Evolutionary conservation across 2,888 invertebrate genomes (phyloP), one percentile per base, ranked within the genome.

Genomic region (Dexiosoma caninum): DNA sequence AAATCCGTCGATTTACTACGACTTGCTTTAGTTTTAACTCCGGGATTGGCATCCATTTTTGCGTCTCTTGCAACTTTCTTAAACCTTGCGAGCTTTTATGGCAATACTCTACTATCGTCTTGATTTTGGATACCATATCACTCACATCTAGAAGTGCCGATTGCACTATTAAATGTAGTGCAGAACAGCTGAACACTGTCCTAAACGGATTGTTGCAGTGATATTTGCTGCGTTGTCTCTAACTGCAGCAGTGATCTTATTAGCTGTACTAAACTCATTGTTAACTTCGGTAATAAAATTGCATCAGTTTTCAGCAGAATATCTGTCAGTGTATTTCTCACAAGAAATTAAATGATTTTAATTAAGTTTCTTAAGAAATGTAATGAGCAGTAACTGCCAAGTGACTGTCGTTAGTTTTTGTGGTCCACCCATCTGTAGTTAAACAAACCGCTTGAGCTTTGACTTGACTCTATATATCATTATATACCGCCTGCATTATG

Each of bases 311-410:
- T 64, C 75, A 1, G 57, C 57, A 10, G 71, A 76, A 10, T 76
- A 60, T 0, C 67, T 71, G 4, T 76, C 67, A 0, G 7, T 2
- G 46, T 67, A 76, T 21, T 57, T 32, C 1, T 55, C 40, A n/a
- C 78, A 81, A 1, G 62, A 14, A 14, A 81, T 46, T 32, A 78
- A 44, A 27, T 70, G 78, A 67, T 10, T 49, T 42, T 8, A 72
- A 12, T 35, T 37, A 5, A 1, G 42, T 35, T 49, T 71, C 10
- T 35, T 62, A 19, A 35, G 30, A 32, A 2, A 62, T 46, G n/a
- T 74, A 81, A 9, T 82, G 82, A 0, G 49, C 78, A 4, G 78
- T 82, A n/a, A 76, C 59, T 4, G 66, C 70, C 21, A 78, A 14
- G 35, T 60, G 76, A 23, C 55, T 71, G 30, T 55, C n/a, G 10